Percentiles rank a stretch among this genome's conserved stretches.
These are phyloP conservation scores for Hystrix brachyura DNA, from an alignment of 2,113 vertebrate species.

Conservation along the genomic window DNA sequence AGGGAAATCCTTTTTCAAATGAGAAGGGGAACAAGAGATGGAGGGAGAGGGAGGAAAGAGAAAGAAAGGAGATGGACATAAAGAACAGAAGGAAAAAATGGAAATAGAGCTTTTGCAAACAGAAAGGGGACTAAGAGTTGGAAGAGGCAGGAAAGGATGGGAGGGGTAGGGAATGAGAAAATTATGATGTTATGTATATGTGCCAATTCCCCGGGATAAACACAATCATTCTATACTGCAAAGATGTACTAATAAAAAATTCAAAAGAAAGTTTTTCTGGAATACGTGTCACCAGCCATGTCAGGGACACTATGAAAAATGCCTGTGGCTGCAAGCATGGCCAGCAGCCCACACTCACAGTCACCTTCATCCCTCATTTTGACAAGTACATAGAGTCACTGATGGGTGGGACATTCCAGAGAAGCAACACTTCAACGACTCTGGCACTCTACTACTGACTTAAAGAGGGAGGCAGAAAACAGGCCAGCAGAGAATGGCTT, in stretches of 20 bases:
- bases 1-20: not conserved
- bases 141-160: not conserved
- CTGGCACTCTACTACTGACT: not conserved
- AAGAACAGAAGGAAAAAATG: not conserved
- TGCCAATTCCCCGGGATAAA: not conserved
- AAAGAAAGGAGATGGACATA: not conserved
- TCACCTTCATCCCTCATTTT: slow-evolving; percentile 39
- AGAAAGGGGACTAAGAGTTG: not conserved
- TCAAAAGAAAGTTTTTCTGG: not conserved
- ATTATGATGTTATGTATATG: not conserved
- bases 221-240: not conserved
- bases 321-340: not conserved
- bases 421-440: slow-evolving; percentile 9
- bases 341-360: not conserved
- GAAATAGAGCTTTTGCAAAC: not conserved
- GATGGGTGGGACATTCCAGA: slow-evolving; percentile 38
- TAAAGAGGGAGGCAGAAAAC: slow-evolving; percentile 39
- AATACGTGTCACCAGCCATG: not conserved
- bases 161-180: not conserved
- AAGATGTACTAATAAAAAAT: not conserved
- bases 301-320: not conserved
- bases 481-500: not conserved
- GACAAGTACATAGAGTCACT: slow-evolving; percentile 21
- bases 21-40: not conserved
- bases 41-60: not conserved